Evolutionary conservation across 2,888 invertebrate genomes (phyloP).

Genomic region (Eupithecia subumbrata): DNA sequence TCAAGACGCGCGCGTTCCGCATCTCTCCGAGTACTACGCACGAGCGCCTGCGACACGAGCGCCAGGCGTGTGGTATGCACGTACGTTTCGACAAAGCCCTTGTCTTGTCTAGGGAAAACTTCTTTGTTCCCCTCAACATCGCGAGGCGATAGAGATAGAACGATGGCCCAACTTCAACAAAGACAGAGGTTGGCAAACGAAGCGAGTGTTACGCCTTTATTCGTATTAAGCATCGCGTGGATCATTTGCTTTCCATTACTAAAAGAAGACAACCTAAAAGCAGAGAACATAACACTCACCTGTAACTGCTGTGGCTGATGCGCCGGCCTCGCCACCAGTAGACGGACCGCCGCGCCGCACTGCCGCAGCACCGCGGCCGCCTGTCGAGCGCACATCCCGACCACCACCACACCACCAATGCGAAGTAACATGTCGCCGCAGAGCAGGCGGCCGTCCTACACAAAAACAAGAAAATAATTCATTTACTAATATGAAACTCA

Average conservation of each 20-base stretch:
- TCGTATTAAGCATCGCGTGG: background rate
- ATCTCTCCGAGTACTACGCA: too few relatives aligned
- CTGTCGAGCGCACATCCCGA: constrained; percentile 96
- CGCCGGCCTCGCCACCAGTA: constrained; percentile 91
- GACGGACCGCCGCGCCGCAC: constrained; percentile 93
- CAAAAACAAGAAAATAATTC: background rate
- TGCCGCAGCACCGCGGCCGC: constrained; percentile 95
- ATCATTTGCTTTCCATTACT: too few relatives aligned
- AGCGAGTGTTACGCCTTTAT: background rate
- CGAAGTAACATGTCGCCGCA: constrained; percentile 97
- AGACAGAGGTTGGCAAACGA: too few relatives aligned
- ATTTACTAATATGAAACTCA: background rate
- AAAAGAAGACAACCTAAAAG: background rate
- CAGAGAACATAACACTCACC: constrained; percentile 8
- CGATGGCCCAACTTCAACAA: too few relatives aligned
- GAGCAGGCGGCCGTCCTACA: constrained; percentile 93
- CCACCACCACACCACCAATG: constrained; percentile 91
- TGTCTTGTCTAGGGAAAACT: too few relatives aligned
- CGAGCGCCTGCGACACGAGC: too few relatives aligned
- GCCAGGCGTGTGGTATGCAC: too few relatives aligned
- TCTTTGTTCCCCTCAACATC: too few relatives aligned
- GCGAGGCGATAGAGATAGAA: too few relatives aligned
- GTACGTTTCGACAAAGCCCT: too few relatives aligned
- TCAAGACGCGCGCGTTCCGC: too few relatives aligned
- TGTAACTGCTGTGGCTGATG: constrained; percentile 36